Evolutionary conservation across 2,888 invertebrate species (phyloP).

Genomic region (Melieria omissa): DNA sequence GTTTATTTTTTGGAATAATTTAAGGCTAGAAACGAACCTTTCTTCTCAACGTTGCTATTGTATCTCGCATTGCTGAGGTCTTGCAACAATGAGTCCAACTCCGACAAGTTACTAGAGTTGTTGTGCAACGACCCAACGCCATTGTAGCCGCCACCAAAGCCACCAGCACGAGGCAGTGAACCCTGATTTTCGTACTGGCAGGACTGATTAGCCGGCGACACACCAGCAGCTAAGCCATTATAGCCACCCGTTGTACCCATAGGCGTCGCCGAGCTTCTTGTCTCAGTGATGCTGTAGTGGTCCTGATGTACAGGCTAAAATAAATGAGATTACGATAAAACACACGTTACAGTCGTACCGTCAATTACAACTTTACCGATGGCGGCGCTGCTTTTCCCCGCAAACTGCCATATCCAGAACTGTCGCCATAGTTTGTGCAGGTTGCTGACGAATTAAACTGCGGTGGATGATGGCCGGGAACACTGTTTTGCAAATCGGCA

Average conservation of each 20-base stretch:
- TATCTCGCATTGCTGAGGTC: slow-evolving; percentile 88
- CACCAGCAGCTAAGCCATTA: slow-evolving; percentile 37
- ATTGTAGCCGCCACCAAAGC: slow-evolving; percentile 47
- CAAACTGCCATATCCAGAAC: slow-evolving; percentile 78
- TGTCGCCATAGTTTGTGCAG: slow-evolving; percentile 62
- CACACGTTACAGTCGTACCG: neutral
- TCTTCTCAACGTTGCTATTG: slow-evolving; percentile 66
- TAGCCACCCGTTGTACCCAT: slow-evolving; percentile 37
- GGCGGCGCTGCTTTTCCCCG: slow-evolving; percentile 70
- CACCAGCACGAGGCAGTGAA: slow-evolving; percentile 53
- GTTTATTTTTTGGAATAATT: too few species aligned
- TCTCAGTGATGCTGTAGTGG: slow-evolving; percentile 59
- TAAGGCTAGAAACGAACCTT: slow-evolving; percentile 61
- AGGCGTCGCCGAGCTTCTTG: slow-evolving; percentile 55
- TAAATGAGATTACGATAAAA: slow-evolving; percentile 22
- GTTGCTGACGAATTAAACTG: slow-evolving; percentile 38
- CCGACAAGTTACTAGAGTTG: slow-evolving; percentile 80
- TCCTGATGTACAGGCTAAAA: slow-evolving; percentile 61
- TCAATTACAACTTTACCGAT: slow-evolving; percentile 33
- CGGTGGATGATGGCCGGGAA: slow-evolving; percentile 71
- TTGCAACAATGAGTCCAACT: slow-evolving; percentile 89
- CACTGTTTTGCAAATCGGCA: slow-evolving; percentile 95
- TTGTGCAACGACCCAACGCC: slow-evolving; percentile 47
- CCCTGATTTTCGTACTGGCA: slow-evolving; percentile 60
- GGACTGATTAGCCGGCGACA: slow-evolving; percentile 46